Percentiles rank a stretch among this genome's conserved stretches.
Conservation (phyloP, 2,113 vertebrate species). For the Cyanistes caeruleus region DNA sequence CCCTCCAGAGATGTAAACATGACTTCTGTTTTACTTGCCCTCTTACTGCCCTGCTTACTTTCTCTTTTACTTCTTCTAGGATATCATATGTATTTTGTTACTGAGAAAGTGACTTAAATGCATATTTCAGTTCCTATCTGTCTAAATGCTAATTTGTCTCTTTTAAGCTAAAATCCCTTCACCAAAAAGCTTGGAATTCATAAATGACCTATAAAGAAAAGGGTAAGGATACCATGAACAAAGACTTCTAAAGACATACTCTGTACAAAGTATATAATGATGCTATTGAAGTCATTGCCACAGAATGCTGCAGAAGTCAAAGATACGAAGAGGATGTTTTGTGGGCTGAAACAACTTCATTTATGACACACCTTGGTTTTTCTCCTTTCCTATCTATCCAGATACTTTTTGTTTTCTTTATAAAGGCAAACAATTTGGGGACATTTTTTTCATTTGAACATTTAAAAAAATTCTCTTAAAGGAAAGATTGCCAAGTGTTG, state of each 20-base stretch:
- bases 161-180: not conserved
- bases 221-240: not conserved
- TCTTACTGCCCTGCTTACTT: not conserved
- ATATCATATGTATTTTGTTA: not conserved
- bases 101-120: not conserved
- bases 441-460: not conserved
- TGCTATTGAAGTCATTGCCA: not conserved
- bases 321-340: rapidly evolving
- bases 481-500: not conserved
- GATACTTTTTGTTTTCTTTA: not conserved
- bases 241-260: not conserved
- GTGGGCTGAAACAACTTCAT: not conserved
- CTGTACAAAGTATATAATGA: not conserved
- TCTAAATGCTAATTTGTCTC: not conserved
- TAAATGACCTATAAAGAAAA: not conserved
- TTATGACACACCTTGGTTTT: not conserved
- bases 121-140: not conserved
- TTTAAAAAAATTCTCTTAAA: not conserved
- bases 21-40: not conserved
- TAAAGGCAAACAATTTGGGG: not conserved
- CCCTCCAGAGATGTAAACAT: rapidly evolving
- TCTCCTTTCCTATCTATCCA: not conserved
- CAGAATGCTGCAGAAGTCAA: not conserved
- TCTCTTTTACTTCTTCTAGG: not conserved
- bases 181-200: not conserved